Evolutionary conservation across 2,113 vertebrate genomes (phyloP).

Genomic region (Erythrolamprus reginae): DNA sequence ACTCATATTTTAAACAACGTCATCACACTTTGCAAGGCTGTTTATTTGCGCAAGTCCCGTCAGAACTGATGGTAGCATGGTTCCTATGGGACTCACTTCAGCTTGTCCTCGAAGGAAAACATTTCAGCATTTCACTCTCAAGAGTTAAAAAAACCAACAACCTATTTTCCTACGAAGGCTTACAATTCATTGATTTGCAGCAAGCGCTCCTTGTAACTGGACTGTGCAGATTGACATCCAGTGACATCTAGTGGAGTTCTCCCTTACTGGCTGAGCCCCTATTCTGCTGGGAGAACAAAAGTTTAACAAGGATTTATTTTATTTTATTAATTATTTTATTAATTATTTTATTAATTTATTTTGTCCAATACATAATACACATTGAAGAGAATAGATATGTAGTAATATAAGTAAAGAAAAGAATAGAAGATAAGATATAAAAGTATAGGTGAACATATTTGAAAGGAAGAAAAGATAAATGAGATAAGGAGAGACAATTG

Average conservation of each 20-base stretch:
- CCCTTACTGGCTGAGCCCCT: background rate
- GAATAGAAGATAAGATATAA: no score
- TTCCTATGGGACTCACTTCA: background rate
- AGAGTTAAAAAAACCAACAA: background rate
- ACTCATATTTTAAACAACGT: background rate
- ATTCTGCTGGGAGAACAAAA: background rate
- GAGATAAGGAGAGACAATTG: no score
- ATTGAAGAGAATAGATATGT: no score
- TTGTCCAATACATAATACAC: no score
- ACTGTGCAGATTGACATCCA: background rate
- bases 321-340: no score
- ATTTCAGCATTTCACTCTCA: no score
- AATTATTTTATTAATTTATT: no score
- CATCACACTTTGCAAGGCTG: background rate
- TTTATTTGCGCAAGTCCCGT: background rate
- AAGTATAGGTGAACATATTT: no score
- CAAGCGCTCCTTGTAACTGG: background rate
- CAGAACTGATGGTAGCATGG: background rate
- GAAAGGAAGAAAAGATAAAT: no score
- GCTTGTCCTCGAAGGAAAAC: background rate
- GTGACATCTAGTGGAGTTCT: conserved; percentile 24
- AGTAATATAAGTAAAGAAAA: no score
- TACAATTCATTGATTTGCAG: background rate
- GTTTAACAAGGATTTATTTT: no score
- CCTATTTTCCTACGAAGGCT: background rate